Conservation (phyloP, 2,888 invertebrate genomes). For the Parnassius smintheus region DNA sequence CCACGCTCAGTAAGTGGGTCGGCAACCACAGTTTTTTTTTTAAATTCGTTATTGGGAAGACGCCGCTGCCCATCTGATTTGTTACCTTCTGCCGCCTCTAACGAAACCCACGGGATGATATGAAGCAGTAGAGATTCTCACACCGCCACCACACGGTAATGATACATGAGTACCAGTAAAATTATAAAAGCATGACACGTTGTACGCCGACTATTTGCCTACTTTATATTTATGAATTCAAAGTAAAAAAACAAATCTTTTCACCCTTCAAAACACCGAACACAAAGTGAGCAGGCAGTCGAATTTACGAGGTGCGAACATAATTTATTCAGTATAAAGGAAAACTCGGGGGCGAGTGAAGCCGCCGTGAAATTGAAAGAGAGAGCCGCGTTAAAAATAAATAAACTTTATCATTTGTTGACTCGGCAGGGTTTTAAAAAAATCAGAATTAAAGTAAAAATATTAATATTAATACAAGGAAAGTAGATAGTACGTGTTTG, state of each 20-base stretch:
- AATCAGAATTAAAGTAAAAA: constrained; percentile 3
- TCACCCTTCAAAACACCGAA: constrained; percentile 45
- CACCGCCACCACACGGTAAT: no score
- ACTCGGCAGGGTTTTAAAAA: constrained; percentile 2
- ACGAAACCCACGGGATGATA: no score
- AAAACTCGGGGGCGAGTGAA: constrained; percentile 51
- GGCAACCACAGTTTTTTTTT: no score
- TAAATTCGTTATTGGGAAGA: no score
- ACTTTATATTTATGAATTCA: constrained; percentile 28
- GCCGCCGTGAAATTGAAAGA: constrained; percentile 72
- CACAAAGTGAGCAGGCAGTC: constrained; percentile 55
- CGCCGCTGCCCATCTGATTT: no score
- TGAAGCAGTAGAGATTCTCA: no score
- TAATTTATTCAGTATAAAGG: constrained; percentile 73
- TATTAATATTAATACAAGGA: neutral
- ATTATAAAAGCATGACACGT: neutral
- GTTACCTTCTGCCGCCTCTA: no score
- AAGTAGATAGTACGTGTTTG: neutral
- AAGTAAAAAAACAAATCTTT: constrained; percentile 51
- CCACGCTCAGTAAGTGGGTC: no score
- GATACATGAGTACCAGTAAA: no score
- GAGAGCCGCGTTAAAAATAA: constrained; percentile 50
- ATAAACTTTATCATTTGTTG: constrained; percentile 34
- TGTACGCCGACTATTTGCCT: constrained; percentile 4
- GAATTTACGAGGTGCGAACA: constrained; percentile 63